Conservation (phyloP, 2,888 invertebrate genomes). For the Eulithis prunata region DNA sequence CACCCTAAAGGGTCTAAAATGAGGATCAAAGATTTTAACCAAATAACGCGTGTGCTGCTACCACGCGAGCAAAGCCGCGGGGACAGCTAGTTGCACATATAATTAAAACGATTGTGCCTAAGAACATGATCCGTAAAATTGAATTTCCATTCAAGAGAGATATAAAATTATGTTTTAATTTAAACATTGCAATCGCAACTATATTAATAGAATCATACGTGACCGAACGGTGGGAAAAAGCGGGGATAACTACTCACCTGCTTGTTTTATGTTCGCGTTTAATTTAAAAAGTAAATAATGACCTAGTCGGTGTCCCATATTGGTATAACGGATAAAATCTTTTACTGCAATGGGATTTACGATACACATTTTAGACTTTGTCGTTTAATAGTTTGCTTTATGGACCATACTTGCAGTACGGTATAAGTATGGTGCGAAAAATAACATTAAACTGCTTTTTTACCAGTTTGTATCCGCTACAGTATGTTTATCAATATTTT, state of each 20-base stretch:
- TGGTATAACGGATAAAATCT: conserved; percentile 60
- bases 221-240: conserved; percentile 47
- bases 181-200: conserved; percentile 32
- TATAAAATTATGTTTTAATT: conserved; percentile 29
- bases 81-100: too few species aligned
- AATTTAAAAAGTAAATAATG: conserved; percentile 68
- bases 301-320: conserved; percentile 47
- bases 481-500: conserved; percentile 1
- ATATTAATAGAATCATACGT: conserved; percentile 38
- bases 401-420: conserved; percentile 21
- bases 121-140: conserved; percentile 15
- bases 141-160: conserved; percentile 17
- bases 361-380: conserved; percentile 50
- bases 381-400: conserved; percentile 41
- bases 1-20: too few species aligned
- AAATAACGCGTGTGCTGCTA: too few species aligned
- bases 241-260: conserved; percentile 47
- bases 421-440: conserved; percentile 26
- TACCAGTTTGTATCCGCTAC: conserved; percentile 9
- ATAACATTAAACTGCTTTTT: conserved; percentile 20
- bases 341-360: conserved; percentile 49
- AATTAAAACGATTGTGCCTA: conserved; percentile 1
- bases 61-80: too few species aligned
- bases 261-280: conserved; percentile 55
- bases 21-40: too few species aligned